Evolutionary conservation across 2,113 vertebrate genomes (phyloP).

Genomic region (Nymphicus hollandicus): DNA sequence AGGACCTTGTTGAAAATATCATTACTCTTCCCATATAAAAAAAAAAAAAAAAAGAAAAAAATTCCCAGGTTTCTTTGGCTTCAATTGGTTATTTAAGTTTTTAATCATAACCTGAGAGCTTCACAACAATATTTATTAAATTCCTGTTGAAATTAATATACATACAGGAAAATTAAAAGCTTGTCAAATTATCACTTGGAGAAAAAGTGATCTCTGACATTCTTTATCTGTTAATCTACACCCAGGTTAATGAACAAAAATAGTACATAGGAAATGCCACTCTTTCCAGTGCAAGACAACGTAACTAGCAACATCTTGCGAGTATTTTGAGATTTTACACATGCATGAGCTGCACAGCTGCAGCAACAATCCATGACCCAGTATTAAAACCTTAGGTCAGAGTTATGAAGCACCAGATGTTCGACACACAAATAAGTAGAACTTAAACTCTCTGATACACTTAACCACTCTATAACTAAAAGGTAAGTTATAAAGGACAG

Average conservation of each 20-base stretch:
- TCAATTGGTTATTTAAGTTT: neutral
- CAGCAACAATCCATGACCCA: neutral
- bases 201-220: neutral
- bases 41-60: no score
- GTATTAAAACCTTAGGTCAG: neutral
- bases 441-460: neutral
- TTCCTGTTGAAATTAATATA: neutral
- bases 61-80: neutral
- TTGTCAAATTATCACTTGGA: neutral
- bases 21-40: accelerated
- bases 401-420: neutral
- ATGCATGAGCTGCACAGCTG: neutral
- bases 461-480: neutral
- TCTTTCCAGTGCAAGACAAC: neutral
- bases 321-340: neutral
- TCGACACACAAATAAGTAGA: neutral
- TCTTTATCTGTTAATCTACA: neutral
- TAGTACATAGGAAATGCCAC: neutral
- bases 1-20: neutral
- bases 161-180: neutral
- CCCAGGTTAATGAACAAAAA: neutral
- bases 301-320: neutral
- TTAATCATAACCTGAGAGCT: neutral
- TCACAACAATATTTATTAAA: neutral
- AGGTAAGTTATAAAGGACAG: neutral